Evolutionary conservation across 2,113 vertebrate species (phyloP), one percentile per base, ranked within the genome.

Genomic region (Galbula dea): DNA sequence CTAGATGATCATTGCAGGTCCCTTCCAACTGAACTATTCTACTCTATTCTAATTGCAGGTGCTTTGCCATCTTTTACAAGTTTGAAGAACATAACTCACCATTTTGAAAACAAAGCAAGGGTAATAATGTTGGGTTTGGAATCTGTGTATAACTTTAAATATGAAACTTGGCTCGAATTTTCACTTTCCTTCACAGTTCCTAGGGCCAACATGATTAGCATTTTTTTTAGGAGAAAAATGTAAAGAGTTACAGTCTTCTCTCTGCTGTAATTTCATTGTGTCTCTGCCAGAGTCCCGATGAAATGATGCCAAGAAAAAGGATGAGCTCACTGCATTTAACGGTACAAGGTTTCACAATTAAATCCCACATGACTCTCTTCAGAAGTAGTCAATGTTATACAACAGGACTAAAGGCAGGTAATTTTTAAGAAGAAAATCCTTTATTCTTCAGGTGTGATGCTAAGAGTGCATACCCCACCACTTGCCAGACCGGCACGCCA

Each of bases 151-250:
- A 18, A 83, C 86, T 93, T 88, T 85, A 84, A 74, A 74, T 75
- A 74, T 65, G 48, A 65, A 91, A 61, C 57, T 81, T 94, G 91
- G 89, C 85, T 58, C 63, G 37, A 85, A 57, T 59, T 86, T 86
- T 36, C 51, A 18, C 85, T 96, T 93, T 91, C 72, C 67, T 86
- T 95, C 88, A 58, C 92, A 94, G 93, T 34, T 85, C 46, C 61
- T 46, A 54, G 30, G 74, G 55, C 59, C 48, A 76, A 65, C 93
- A 85, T 88, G 41, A 94, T 81, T 23, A 61, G 88, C 90, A 90
- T 93, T 95, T 97, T 97, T 98, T 96, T 97, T 94, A 93, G 73
- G 83, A 95, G 96, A 97, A 97, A 98, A 97, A 95, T 91, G n/a
- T n/a, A 97, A 96, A 91, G 79, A 96, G 89, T 93, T 96, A 93